Evolutionary conservation across 2,888 invertebrate genomes (phyloP), one percentile per base, ranked within the genome.

Genomic region (Melinopterus prodromus): DNA sequence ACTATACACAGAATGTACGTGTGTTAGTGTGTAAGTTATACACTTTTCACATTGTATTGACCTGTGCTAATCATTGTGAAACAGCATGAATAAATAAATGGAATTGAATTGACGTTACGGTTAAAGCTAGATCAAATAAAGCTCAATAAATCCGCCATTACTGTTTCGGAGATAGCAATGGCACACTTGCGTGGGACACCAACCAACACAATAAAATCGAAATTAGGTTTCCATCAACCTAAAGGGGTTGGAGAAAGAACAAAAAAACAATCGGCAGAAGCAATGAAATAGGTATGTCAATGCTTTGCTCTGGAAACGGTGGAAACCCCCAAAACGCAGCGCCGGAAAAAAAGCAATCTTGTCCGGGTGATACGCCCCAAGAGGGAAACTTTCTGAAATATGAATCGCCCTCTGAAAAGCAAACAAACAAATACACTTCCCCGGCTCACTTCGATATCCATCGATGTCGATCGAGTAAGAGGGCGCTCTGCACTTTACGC

Each of bases 341-440:
- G 53, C 53, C 3, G 53, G 53, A 12, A 53, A 53, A 53, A 53
- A 53, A 26, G 53, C 53, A 53, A 53, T 53, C 53, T 53, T 53
- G 53, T 53, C 9, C 53, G 53, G 53, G 53, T 53, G 5, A 53
- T 53, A 53, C 53, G 53, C 9, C 53, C 53, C 53, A 6, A 53
- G 53, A 53, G 53, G 53, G 53, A 53, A 53, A 53, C 53, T 53
- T 53, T 53, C 53, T 53, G 53, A 53, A 53, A 53, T 53, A 53
- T 53, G 53, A 53, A 53, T 53, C 53, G 7, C 53, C 53, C 53
- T 7, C 53, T 53, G 53, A 53, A 53, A 53, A 53, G 53, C 53
- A 53, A 53, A 53, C 53, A 53, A 53, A 53, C 53, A 53, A 53
- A 53, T 53, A 53, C 53, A 53, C 53, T 53, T 53, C 53, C 53